phyloP scores from a whole-genome alignment of 2,113 vertebrate species.

The Microtus montanus region DNA sequence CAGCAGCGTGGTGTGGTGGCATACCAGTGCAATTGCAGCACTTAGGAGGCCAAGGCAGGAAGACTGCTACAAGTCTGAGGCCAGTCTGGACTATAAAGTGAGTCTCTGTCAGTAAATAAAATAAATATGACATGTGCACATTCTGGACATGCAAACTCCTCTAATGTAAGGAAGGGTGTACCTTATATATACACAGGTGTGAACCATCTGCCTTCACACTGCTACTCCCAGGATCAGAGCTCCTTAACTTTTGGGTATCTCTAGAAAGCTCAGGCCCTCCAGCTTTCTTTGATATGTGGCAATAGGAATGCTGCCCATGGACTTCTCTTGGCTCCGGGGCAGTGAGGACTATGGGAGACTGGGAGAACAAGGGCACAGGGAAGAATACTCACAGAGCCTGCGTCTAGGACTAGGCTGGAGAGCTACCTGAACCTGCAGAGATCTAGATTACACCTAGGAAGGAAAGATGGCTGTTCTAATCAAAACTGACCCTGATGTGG shows the following conservation, averaged over 20 bases:
- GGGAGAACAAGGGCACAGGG: neutral
- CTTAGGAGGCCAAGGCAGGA: neutral
- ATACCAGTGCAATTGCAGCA: neutral
- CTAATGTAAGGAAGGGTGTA: neutral
- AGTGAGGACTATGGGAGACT: neutral
- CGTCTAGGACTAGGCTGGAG: neutral
- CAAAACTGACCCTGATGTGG: neutral
- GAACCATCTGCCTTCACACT: neutral
- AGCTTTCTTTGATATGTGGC: neutral
- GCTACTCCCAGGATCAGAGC: neutral
- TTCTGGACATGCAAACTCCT: neutral
- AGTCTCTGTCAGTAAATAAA: neutral
- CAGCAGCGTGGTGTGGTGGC: neutral
- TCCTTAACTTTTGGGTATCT: neutral
- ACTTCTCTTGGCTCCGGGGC: neutral
- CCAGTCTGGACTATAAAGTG: neutral
- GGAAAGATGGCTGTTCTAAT: constrained; percentile 1
- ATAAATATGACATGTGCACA: neutral
- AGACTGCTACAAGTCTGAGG: neutral
- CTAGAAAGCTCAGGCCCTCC: neutral
- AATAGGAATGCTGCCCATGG: neutral
- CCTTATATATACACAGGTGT: neutral
- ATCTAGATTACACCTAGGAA: neutral
- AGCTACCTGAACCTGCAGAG: neutral
- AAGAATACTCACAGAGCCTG: neutral